Conservation (phyloP, 2,888 invertebrate species). For the Apotomis betuletana region DNA sequence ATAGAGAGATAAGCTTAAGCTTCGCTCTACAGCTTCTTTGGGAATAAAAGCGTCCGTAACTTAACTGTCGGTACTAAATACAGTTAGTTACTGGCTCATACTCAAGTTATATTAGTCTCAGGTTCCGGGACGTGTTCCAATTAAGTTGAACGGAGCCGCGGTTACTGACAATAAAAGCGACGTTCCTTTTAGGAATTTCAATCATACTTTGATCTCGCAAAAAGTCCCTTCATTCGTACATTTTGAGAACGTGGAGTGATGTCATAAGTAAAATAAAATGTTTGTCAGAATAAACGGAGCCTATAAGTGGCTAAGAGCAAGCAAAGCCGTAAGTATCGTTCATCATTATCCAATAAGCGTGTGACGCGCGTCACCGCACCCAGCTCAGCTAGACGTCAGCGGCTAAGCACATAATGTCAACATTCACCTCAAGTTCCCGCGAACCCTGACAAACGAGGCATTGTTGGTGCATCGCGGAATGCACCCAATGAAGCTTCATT, state of each 20-base stretch:
- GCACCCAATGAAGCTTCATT: constrained; percentile 72
- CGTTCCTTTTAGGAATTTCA: constrained; percentile 25
- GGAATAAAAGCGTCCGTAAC: constrained; percentile 16
- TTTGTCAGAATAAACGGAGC: constrained; percentile 13
- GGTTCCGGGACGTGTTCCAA: constrained; percentile 50
- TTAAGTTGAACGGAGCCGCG: constrained; percentile 43
- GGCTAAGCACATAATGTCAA: constrained; percentile 47
- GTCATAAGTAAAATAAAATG: constrained; percentile 35
- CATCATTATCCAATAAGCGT: constrained; percentile 39
- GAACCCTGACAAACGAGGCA: constrained; percentile 77
- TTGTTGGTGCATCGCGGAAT: constrained; percentile 68
- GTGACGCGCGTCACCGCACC: constrained; percentile 32
- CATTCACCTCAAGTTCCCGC: constrained; percentile 62
- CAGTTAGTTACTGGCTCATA: constrained; percentile 26
- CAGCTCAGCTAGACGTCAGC: constrained; percentile 39
- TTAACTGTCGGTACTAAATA: constrained; percentile 27
- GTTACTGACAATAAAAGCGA: constrained; percentile 33
- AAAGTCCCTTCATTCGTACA: constrained; percentile 17
- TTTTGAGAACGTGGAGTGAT: constrained; percentile 19
- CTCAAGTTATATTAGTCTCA: constrained; percentile 42
- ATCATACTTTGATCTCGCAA: constrained; percentile 22
- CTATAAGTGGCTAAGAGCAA: constrained; percentile 23
- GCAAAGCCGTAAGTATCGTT: constrained; percentile 30
- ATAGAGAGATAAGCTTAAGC: constrained; percentile 35
- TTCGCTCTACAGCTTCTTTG: constrained; percentile 21